Base-by-base conservation (phyloP, 2,797 vertebrate genomes). In the Thripadectes ignobilis region DNA sequence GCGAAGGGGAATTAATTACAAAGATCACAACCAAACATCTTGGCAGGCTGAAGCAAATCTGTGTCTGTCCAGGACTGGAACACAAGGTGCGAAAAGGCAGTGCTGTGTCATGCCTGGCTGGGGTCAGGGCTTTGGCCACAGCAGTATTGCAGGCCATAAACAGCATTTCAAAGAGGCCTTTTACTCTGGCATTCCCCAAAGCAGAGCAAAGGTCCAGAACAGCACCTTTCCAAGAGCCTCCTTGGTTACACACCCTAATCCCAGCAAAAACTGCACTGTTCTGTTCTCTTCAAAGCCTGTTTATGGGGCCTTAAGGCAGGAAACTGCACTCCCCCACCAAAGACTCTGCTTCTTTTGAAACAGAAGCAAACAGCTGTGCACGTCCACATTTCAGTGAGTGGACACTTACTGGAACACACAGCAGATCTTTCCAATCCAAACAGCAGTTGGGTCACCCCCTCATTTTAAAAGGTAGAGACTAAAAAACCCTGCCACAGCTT, bases 1-100 rank as follows among this genome's bases (percentile, higher is more conserved):
- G 32, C 65, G 75, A 92, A 83, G 72, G 27, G 14, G 72, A 96
- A 93, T 95, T 95, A 91, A 95, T 88, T 78, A 89, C 72, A 72
- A 89, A 78, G 45, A 88, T 92, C 76, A 91, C 75, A 94, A 78
- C 54, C 43, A 81, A 93, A 86, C 73, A 82, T 12, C 36, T 36
- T 84, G 39, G 45, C 75, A 96, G 48, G 76, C 68, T 84, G 75
- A 92, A 86, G 65, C 27, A 65, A 71, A 58, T 73, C 20, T 4
- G 15, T 32, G 26, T 0, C 0, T 49, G 66, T 66, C 76, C 0
- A 34, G 46, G 63, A 83, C 45, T 20, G 67, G 63, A 95, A 82
- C 34, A 43, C 1, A 7, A 89, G 59, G 90, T 16, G 5, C 2
- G 3, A 87, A 93, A 57, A 87, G 77, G 83, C 55, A 77, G 49